A percentile compares a stretch with the other conserved stretches of the same genome.
Evolutionary conservation across 2,888 invertebrate species (phyloP).

Genomic region (Lutraria lutraria): DNA sequence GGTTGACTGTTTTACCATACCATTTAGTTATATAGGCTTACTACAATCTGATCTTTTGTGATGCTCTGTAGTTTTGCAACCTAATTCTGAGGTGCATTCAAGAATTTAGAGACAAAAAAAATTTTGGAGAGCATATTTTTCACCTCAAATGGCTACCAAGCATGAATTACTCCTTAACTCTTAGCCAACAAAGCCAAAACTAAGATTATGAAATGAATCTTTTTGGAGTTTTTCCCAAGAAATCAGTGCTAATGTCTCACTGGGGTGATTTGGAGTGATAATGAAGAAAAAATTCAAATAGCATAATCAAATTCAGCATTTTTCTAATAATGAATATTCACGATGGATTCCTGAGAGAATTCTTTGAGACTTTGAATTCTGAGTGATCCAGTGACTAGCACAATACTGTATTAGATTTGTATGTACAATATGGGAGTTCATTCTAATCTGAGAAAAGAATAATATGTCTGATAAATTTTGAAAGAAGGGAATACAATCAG

Average conservation of each 20-base stretch:
- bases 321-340: slow-evolving; percentile 24
- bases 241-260: slow-evolving; percentile 12
- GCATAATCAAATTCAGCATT: slow-evolving; percentile 27
- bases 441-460: slow-evolving; percentile 7
- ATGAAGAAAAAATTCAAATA: slow-evolving; percentile 24
- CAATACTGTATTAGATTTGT: slow-evolving; percentile 5
- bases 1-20: no score
- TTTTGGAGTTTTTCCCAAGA: slow-evolving; percentile 1
- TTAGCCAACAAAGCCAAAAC: background rate
- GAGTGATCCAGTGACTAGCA: background rate
- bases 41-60: no score
- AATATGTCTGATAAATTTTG: slow-evolving; percentile 10
- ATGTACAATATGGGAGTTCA: slow-evolving; percentile 12
- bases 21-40: no score
- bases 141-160: background rate
- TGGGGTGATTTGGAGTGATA: slow-evolving; percentile 11
- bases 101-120: background rate
- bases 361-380: background rate
- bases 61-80: no score
- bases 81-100: background rate
- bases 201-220: background rate
- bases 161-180: background rate
- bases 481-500: background rate
- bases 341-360: background rate
- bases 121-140: background rate